Percentiles rank a stretch among this genome's conserved stretches.
Evolutionary conservation across 1,140 invertebrate genomes (phyloP).

Genomic region (Ylistrum balloti): DNA sequence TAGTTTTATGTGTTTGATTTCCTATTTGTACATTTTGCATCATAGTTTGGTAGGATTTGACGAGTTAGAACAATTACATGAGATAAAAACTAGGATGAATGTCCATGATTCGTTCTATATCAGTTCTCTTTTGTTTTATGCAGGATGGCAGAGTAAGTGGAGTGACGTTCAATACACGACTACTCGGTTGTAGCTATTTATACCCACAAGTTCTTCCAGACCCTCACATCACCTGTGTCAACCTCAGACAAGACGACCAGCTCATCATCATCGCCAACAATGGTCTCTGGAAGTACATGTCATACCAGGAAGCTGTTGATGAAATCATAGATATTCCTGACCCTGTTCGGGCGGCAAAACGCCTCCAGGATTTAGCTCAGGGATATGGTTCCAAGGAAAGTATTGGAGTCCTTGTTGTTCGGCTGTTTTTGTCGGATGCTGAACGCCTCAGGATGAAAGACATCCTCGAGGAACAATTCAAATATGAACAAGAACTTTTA

Average conservation of each 20-base stretch:
- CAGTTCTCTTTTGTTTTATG: constrained; percentile 51
- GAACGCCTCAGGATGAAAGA: constrained; percentile 71
- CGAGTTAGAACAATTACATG: neutral
- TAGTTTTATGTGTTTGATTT: neutral
- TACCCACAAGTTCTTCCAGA: constrained; percentile 81
- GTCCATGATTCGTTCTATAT: neutral
- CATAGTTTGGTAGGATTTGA: neutral
- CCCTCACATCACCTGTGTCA: constrained; percentile 73
- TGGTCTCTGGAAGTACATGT: constrained; percentile 80
- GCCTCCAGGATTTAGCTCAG: constrained; percentile 81
- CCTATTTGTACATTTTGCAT: neutral
- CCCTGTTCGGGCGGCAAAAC: constrained; percentile 81
- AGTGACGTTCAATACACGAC: constrained; percentile 75
- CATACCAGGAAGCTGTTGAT: constrained; percentile 79
- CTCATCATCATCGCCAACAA: constrained; percentile 81
- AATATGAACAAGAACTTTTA: constrained; percentile 71
- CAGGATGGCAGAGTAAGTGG: constrained; percentile 81
- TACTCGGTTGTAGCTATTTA: constrained; percentile 81
- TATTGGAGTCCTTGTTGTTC: constrained; percentile 79
- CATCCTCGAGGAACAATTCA: constrained; percentile 68
- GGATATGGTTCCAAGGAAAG: constrained; percentile 81
- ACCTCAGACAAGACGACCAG: constrained; percentile 77
- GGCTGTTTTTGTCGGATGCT: constrained; percentile 69
- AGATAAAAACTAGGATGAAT: neutral
- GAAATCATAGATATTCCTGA: constrained; percentile 78